Conservation (phyloP, 2,113 vertebrate genomes). For the Tricholaema leucomelas region DNA sequence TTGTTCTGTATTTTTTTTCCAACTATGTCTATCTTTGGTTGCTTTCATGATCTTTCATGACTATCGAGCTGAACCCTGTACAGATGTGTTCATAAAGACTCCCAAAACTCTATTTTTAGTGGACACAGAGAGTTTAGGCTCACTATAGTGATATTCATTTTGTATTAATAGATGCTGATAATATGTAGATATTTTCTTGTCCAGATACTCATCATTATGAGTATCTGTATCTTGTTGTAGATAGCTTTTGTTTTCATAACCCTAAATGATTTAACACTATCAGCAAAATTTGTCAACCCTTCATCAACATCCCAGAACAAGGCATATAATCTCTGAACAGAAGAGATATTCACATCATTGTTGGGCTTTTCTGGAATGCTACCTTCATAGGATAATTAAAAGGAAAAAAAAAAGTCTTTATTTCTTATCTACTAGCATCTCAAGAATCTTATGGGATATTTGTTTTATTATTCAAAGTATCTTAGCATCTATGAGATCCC, state of each 20-base stretch:
- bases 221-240: not conserved
- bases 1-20: not conserved
- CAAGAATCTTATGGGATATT: not conserved
- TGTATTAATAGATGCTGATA: not conserved
- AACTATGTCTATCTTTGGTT: not conserved
- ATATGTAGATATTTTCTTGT: not conserved
- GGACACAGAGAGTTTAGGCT: not conserved
- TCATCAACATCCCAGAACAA: not conserved
- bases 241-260: not conserved
- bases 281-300: not conserved
- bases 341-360: not conserved
- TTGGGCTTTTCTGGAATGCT: not conserved
- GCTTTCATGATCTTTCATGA: not conserved
- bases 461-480: not conserved
- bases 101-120: not conserved
- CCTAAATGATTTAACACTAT: not conserved
- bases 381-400: not conserved
- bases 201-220: not conserved
- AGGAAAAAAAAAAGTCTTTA: not conserved
- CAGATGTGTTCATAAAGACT: not conserved
- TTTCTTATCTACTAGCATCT: not conserved
- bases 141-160: not conserved
- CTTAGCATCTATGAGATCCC: not conserved
- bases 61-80: not conserved
- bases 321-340: not conserved